These are phyloP conservation scores for Tympanoctomys barrerae DNA, from an alignment of 2,797 vertebrate genomes.

Conservation along the genomic window DNA sequence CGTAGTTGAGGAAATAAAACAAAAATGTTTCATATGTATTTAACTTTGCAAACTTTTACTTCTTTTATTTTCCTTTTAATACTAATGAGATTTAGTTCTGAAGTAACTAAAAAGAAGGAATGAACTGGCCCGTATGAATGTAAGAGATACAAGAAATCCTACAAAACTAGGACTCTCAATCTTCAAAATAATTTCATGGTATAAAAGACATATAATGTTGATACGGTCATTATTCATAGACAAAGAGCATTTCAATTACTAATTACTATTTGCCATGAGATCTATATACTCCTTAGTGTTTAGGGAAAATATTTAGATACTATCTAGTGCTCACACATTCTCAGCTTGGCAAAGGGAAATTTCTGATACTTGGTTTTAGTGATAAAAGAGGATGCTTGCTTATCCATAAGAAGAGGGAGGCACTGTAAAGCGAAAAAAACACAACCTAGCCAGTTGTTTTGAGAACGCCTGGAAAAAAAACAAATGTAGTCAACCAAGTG, in stretches of 20 bases:
- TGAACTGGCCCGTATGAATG: neutral
- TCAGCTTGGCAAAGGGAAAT: neutral
- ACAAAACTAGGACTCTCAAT: neutral
- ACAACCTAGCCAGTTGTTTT: neutral
- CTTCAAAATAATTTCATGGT: neutral
- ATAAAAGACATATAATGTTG: neutral
- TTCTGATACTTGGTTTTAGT: neutral
- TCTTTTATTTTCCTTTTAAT: constrained; percentile 1
- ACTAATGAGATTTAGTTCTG: neutral
- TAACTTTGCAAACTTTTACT: neutral
- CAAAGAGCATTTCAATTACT: neutral
- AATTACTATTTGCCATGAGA: neutral
- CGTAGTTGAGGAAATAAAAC: constrained; percentile 8
- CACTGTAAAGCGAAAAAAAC: neutral
- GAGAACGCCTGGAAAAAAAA: neutral
- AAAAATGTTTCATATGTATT: constrained; percentile 17
- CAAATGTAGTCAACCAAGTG: neutral
- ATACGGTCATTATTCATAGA: neutral
- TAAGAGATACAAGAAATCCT: neutral
- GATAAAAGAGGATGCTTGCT: neutral
- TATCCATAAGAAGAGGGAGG: neutral
- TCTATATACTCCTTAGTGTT: neutral
- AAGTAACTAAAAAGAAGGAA: neutral
- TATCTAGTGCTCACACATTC: neutral
- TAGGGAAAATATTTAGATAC: neutral